Conservation (phyloP, 1,140 invertebrate species). For the Drosophila saltans region DNA sequence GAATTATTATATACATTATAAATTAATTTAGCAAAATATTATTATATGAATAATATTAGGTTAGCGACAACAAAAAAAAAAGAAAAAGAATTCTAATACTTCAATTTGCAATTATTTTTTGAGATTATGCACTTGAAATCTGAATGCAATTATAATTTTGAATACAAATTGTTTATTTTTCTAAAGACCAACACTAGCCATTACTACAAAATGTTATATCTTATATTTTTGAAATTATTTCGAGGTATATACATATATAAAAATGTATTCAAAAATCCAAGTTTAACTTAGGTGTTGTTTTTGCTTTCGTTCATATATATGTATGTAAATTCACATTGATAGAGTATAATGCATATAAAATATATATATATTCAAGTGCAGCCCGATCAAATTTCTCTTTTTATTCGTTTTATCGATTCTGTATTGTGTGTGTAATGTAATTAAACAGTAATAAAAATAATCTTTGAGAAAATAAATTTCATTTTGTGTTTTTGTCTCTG, state of each 20-base stretch:
- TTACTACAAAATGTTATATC: slow-evolving; percentile 21
- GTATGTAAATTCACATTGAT: not conserved
- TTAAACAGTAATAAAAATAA: slow-evolving; percentile 49
- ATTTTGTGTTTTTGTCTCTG: not conserved
- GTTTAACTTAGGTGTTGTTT: not conserved
- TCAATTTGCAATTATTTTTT: slow-evolving; percentile 57
- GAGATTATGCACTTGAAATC: slow-evolving; percentile 63
- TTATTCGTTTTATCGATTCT: slow-evolving; percentile 36
- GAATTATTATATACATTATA: slow-evolving; percentile 52
- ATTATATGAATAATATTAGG: slow-evolving; percentile 69
- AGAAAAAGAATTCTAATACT: slow-evolving; percentile 29
- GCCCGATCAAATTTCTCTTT: slow-evolving; percentile 33
- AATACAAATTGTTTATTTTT: slow-evolving; percentile 30
- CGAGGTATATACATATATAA: not conserved
- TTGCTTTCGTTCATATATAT: not conserved
- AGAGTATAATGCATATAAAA: not conserved
- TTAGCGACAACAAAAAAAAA: slow-evolving; percentile 31
- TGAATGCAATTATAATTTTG: slow-evolving; percentile 21
- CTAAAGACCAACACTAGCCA: slow-evolving; percentile 41
- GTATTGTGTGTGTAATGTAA: slow-evolving; percentile 38
- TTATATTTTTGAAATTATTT: not conserved
- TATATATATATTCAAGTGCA: not conserved
- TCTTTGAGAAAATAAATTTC: slow-evolving; percentile 28
- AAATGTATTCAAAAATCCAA: not conserved
- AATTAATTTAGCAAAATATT: slow-evolving; percentile 80